A percentile compares a stretch with the other conserved stretches of the same genome.
Conservation (phyloP, 2,888 invertebrate species). For the Vesta saturnalis region DNA sequence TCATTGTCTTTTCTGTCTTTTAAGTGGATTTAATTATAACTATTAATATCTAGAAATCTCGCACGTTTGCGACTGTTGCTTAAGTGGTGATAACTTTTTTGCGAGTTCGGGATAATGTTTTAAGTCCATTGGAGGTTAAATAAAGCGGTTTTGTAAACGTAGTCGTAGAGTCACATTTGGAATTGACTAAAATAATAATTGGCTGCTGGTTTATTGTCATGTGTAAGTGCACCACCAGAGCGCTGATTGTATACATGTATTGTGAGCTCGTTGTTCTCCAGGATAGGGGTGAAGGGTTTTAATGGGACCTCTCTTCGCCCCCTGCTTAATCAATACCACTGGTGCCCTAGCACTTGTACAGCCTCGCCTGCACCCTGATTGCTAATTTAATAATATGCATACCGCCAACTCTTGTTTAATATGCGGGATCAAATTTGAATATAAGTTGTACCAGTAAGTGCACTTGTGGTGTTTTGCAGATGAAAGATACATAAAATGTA, state of each 20-base stretch:
- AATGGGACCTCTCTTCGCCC: constrained; percentile 45
- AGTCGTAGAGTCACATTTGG: constrained; percentile 17
- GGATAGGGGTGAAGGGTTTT: constrained; percentile 48
- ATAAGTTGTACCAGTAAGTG: constrained; percentile 61
- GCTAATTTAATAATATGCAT: constrained; percentile 63
- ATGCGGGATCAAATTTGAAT: constrained; percentile 65
- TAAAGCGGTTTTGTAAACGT: constrained; percentile 22
- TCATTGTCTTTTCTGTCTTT: neutral
- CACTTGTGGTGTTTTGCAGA: constrained; percentile 33
- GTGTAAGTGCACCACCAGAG: constrained; percentile 43
- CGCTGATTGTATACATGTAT: constrained; percentile 44
- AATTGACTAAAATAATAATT: constrained; percentile 34
- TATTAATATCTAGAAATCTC: too few relatives aligned
- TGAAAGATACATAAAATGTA: constrained; percentile 31
- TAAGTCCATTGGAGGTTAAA: constrained; percentile 20
- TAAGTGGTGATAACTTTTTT: neutral
- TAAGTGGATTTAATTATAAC: too few relatives aligned
- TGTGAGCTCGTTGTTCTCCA: constrained; percentile 44
- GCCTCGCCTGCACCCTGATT: constrained; percentile 53
- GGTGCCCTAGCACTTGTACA: constrained; percentile 40
- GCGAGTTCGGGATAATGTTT: neutral
- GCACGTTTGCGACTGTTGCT: too few relatives aligned
- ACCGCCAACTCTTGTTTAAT: constrained; percentile 61
- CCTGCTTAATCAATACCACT: constrained; percentile 50
- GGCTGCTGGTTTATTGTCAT: constrained; percentile 38